phyloP scores from a whole-genome alignment of 2,888 invertebrate genomes.

The Cheilosia scutellata region DNA sequence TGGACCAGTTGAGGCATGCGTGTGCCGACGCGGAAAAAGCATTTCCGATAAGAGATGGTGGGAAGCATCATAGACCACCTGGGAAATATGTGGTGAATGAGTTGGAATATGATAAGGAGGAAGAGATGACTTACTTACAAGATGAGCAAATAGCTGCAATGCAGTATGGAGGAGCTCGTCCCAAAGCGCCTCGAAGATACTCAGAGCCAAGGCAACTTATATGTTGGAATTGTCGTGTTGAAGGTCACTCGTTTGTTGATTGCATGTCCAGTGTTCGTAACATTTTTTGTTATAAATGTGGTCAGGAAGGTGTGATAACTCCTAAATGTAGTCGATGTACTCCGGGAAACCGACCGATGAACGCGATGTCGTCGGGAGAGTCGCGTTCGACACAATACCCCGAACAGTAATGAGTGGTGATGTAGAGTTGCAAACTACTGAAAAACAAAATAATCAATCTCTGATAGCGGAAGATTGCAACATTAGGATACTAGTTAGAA shows the following conservation, averaged over 20 bases:
- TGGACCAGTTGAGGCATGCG: background rate
- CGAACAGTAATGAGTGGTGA: background rate
- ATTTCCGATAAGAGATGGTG: background rate
- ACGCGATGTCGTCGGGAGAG: background rate
- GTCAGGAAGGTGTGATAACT: background rate
- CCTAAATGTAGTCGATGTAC: background rate
- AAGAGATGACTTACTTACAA: background rate
- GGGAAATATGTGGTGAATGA: background rate
- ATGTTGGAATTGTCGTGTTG: background rate
- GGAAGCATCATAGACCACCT: too few relatives aligned
- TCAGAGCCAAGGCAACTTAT: background rate
- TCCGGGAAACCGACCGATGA: background rate
- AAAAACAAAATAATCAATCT: too few relatives aligned
- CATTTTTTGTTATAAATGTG: background rate
- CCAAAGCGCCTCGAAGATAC: background rate
- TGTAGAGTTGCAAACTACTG: too few relatives aligned
- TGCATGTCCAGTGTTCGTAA: background rate
- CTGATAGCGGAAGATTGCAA: background rate
- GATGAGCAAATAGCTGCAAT: background rate
- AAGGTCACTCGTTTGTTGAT: background rate
- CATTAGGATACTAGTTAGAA: too few relatives aligned
- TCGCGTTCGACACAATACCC: background rate
- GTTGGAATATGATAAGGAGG: background rate
- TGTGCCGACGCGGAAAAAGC: background rate
- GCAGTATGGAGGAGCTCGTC: background rate